Conservation (phyloP, 2,888 invertebrate genomes). For the Apeira syringaria region DNA sequence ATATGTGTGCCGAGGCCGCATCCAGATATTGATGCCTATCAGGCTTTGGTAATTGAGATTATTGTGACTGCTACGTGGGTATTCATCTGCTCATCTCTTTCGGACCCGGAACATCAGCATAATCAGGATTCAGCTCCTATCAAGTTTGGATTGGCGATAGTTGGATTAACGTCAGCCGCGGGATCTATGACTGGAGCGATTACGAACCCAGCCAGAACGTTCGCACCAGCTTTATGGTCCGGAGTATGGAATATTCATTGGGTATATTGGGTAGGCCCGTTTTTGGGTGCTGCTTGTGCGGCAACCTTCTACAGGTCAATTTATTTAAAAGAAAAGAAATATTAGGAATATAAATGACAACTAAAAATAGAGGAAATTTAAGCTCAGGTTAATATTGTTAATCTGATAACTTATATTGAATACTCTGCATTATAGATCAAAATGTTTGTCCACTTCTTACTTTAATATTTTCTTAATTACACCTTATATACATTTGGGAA, state of each 20-base stretch:
- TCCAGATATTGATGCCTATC: slow-evolving; percentile 62
- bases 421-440: no score
- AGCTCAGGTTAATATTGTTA: no score
- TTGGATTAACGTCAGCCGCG: slow-evolving; percentile 86
- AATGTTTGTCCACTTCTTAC: no score
- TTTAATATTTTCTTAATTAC: no score
- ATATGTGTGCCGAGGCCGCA: slow-evolving; percentile 86
- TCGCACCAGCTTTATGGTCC: slow-evolving; percentile 89
- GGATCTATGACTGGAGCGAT: slow-evolving; percentile 88
- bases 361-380: no score
- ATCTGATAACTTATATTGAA: no score
- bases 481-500: no score
- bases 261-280: slow-evolving; percentile 89
- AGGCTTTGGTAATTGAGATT: slow-evolving; percentile 86
- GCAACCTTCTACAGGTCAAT: slow-evolving; percentile 53
- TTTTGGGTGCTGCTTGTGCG: slow-evolving; percentile 55
- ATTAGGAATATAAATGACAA: neutral
- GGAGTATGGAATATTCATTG: slow-evolving; percentile 87
- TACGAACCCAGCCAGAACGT: slow-evolving; percentile 88
- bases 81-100: slow-evolving; percentile 87
- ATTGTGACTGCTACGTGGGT: slow-evolving; percentile 85
- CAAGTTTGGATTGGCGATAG: slow-evolving; percentile 87
- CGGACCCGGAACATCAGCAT: slow-evolving; percentile 87
- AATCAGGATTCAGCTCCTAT: slow-evolving; percentile 86
- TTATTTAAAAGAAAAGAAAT: slow-evolving; percentile 40